Percentiles rank a stretch among this genome's conserved stretches.
phyloP scores from a whole-genome alignment of 2,888 invertebrate genomes.

The Lacanobia oleracea region DNA sequence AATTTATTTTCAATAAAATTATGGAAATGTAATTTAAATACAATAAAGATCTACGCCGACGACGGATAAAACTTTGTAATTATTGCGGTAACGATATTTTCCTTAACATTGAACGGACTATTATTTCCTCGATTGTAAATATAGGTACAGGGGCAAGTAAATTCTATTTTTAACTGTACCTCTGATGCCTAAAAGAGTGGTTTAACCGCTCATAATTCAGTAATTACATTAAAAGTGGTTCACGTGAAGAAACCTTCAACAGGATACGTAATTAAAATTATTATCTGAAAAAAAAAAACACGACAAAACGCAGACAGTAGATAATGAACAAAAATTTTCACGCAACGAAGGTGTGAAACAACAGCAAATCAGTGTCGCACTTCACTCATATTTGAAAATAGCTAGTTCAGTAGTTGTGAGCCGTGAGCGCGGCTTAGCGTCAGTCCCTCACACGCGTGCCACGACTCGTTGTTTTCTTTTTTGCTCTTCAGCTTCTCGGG shows the following conservation, averaged over 20 bases:
- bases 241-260: neutral
- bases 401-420: constrained; percentile 62
- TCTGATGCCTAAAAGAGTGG: too few relatives aligned
- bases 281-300: neutral
- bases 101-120: neutral
- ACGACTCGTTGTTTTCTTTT: constrained; percentile 86
- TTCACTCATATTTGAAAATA: constrained; percentile 63
- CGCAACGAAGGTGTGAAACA: constrained; percentile 51
- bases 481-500: constrained; percentile 86
- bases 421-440: constrained; percentile 39
- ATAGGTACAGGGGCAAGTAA: neutral
- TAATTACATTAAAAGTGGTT: neutral
- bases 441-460: constrained; percentile 69
- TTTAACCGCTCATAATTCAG: neutral
- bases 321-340: constrained; percentile 15
- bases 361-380: constrained; percentile 60
- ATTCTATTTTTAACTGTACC: neutral
- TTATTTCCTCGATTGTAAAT: neutral
- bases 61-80: neutral
- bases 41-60: neutral
- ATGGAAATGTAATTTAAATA: constrained; percentile 22
- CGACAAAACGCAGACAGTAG: neutral
- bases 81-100: neutral
- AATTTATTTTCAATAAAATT: constrained; percentile 34
- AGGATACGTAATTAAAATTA: neutral